Conservation (phyloP, 2,797 vertebrate species). For the Distichodus sexfasciatus region DNA sequence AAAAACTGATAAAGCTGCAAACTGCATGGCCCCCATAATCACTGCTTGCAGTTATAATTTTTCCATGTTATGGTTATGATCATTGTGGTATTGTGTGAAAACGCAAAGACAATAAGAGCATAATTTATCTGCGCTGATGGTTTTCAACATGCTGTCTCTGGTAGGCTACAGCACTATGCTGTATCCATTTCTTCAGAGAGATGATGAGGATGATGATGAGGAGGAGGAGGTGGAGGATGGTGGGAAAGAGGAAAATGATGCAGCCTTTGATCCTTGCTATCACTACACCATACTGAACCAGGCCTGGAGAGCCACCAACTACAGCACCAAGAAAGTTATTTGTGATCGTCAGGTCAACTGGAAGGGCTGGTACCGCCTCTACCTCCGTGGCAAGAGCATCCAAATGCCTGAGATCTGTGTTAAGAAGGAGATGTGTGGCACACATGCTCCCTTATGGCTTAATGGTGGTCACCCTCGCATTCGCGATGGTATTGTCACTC, state of each 20-base stretch:
- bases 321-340: conserved; percentile 43
- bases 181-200: background rate
- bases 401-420: conserved; percentile 62
- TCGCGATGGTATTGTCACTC: conserved; percentile 51
- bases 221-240: no score
- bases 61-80: no score
- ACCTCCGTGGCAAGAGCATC: conserved; percentile 52
- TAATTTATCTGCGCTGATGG: no score
- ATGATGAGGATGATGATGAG: conserved; percentile 19
- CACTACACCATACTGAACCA: conserved; percentile 50
- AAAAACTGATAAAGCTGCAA: no score
- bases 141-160: background rate
- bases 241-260: background rate
- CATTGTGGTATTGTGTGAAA: no score
- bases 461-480: conserved; percentile 46
- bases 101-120: no score
- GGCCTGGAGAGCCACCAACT: conserved; percentile 57
- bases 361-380: conserved; percentile 60
- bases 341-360: conserved; percentile 53
- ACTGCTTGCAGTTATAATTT: no score
- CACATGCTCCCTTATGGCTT: conserved; percentile 58
- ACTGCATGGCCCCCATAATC: no score
- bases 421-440: conserved; percentile 51
- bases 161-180: conserved; percentile 18
- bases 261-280: conserved; percentile 49